A percentile compares a stretch with the other conserved stretches of the same genome.
Evolutionary conservation across 2,113 vertebrate genomes (phyloP).

Genomic region (Coryphaenoides rupestris): DNA sequence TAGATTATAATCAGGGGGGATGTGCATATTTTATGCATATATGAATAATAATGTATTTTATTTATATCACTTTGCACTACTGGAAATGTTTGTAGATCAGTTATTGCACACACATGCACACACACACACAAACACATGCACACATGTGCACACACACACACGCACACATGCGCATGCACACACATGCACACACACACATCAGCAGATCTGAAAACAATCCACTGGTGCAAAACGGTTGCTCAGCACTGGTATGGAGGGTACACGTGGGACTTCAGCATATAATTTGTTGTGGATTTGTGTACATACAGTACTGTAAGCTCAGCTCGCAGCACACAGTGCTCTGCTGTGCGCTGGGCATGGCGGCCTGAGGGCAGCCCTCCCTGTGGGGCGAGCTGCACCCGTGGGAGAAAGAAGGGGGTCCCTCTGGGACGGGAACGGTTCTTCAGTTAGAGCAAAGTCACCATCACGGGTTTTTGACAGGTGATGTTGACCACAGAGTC

Average conservation of each 20-base stretch:
- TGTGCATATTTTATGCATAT: neutral
- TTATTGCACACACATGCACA: neutral
- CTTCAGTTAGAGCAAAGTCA: conserved; percentile 51
- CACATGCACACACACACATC: neutral
- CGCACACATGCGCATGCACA: conserved; percentile 3
- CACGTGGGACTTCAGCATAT: conserved; percentile 14
- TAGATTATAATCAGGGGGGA: no score
- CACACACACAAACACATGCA: neutral
- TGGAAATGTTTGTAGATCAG: conserved; percentile 12
- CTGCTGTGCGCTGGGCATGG: conserved; percentile 23
- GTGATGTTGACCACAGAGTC: conserved; percentile 61
- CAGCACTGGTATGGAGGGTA: conserved; percentile 1
- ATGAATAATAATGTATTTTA: neutral
- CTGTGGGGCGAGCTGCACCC: conserved; percentile 17
- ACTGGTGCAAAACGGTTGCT: conserved; percentile 16
- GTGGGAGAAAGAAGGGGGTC: conserved; percentile 22
- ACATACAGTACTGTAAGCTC: conserved; percentile 21
- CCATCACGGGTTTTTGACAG: conserved; percentile 47
- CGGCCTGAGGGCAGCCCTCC: conserved; percentile 17
- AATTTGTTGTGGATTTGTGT: conserved; percentile 27
- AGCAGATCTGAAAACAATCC: conserved; percentile 4
- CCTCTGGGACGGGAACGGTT: conserved; percentile 52
- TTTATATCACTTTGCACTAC: conserved; percentile 16
- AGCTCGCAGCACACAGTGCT: conserved; percentile 12
- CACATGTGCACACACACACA: neutral